A percentile compares a stretch with the other conserved stretches of the same genome.
Evolutionary conservation across 2,113 vertebrate species (phyloP).

Genomic region (Thinocorus orbignyianus): DNA sequence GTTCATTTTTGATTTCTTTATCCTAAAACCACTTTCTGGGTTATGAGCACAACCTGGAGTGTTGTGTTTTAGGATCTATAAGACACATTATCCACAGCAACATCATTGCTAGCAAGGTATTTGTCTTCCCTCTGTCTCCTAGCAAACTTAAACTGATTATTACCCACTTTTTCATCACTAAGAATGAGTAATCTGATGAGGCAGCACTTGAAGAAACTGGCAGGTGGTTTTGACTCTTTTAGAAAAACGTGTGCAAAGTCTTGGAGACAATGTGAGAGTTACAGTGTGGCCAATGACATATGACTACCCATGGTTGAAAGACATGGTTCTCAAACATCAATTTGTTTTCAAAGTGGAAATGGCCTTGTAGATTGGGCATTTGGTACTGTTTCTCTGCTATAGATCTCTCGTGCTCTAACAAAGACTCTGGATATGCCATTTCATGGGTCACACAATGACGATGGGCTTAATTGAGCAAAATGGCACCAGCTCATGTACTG

Average conservation of each 20-base stretch:
- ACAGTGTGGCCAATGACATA: background rate
- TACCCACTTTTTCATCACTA: background rate
- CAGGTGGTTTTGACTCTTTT: background rate
- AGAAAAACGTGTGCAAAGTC: background rate
- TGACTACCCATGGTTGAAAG: background rate
- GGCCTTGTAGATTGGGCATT: background rate
- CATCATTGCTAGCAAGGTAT: background rate
- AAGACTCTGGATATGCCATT: background rate
- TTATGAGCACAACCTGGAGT: background rate
- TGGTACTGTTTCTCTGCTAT: background rate
- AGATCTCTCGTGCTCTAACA: background rate
- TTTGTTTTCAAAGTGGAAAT: background rate
- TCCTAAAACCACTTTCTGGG: background rate
- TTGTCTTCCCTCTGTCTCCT: background rate
- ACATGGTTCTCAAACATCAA: background rate
- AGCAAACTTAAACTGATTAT: background rate
- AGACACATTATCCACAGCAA: background rate
- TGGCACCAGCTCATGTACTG: fast-evolving
- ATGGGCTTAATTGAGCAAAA: background rate
- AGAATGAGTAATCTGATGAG: background rate
- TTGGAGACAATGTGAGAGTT: background rate
- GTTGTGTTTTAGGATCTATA: background rate
- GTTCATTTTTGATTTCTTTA: background rate
- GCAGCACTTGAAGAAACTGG: background rate
- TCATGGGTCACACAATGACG: background rate